phyloP scores from a whole-genome alignment of 1,140 invertebrate species.

The Drosophila paulistorum region DNA sequence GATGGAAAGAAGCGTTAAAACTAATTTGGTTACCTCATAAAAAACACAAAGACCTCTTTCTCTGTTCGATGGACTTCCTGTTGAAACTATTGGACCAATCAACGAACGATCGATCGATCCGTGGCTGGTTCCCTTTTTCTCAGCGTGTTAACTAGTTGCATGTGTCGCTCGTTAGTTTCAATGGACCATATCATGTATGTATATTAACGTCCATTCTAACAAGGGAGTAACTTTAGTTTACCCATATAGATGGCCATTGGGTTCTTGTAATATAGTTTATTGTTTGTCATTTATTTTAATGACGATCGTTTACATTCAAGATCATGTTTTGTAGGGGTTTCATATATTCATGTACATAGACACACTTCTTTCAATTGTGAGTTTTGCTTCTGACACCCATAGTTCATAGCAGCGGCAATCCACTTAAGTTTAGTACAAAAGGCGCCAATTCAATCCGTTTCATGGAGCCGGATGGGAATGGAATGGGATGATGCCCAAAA shows the following conservation, averaged over 20 bases:
- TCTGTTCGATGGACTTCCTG: constrained; percentile 57
- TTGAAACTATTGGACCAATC: constrained; percentile 49
- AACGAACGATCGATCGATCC: constrained; percentile 57
- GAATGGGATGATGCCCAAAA: constrained; percentile 40
- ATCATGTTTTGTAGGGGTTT: constrained; percentile 4
- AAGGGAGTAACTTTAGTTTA: not conserved
- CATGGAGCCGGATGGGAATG: constrained; percentile 38
- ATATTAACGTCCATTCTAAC: not conserved
- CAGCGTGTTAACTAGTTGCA: constrained; percentile 65
- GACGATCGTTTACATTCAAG: constrained; percentile 8
- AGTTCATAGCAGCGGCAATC: constrained; percentile 17
- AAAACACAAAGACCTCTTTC: constrained; percentile 42
- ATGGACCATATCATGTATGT: constrained; percentile 49
- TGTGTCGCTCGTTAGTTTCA: constrained; percentile 69
- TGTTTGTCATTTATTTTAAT: constrained; percentile 15
- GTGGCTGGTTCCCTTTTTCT: not conserved
- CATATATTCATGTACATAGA: no score
- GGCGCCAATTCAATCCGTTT: constrained; percentile 63
- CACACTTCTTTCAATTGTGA: constrained; percentile 14
- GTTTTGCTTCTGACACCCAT: constrained; percentile 7
- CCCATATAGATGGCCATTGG: not conserved
- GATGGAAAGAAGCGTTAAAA: constrained; percentile 60
- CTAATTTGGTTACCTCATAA: constrained; percentile 65
- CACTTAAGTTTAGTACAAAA: constrained; percentile 62
- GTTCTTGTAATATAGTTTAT: not conserved